Base-by-base conservation (phyloP, 2,888 invertebrate species). In the Heliconius ethilla region DNA sequence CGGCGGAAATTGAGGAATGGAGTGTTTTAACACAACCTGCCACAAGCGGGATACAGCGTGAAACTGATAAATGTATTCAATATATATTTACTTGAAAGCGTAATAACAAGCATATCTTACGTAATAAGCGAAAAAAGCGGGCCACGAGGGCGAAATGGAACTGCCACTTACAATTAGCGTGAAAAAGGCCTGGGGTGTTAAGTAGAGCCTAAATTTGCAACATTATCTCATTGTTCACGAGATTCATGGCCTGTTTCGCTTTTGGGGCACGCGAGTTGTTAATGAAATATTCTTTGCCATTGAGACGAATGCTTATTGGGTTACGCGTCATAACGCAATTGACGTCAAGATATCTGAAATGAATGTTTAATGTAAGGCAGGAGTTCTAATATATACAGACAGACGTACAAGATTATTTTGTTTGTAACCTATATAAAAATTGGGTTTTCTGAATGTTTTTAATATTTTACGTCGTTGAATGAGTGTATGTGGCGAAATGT, bases 271-370 rank as follows among this genome's bases (percentile, higher is more conserved):
- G 84, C 84, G 87, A 88, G 84, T 84, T 87, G 89, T 86, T 90
- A 89, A 90, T 90, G 89, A 92, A 90, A 89, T 90, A 92, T 91
- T 89, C 89, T 91, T 88, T 88, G 88, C 88, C 84, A 87, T 90
- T 89, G 85, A 83, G 86, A 89, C 86, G 87, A 84, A 83, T 87
- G 82, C 85, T 90, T 90, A 88, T 88, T 89, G 81, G 76, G 81
- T 81, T 81, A 79, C 55, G 70, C 69, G 69, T 69, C 25, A 45
- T 79, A 78, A 81, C 81, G 79, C 67, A 25, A 67, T 51, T 81
- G 81, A 81, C 79, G 78, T 79, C 76, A 79, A 70, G 33, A 76
- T 74, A 65, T 62, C 75, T 75, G 78, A 74, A 67, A 77, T 45
- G 67, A 62, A 62, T 77, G 67, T 62, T 73, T 77, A 63, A 72